phyloP scores from a whole-genome alignment of 2,797 vertebrate species.

The Chaetophractus vellerosus region DNA sequence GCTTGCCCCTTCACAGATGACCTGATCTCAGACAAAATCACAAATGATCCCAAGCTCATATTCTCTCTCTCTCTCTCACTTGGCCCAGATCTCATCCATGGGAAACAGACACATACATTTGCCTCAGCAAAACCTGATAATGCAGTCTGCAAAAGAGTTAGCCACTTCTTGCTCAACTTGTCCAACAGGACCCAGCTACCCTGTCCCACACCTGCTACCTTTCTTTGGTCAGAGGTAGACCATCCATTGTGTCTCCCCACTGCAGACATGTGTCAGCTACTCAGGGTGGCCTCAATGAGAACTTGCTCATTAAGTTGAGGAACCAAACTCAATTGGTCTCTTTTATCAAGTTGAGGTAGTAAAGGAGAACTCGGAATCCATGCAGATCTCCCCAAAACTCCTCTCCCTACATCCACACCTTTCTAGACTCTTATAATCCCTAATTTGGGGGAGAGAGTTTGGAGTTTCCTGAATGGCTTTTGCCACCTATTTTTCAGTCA shows the following conservation, averaged over 20 bases:
- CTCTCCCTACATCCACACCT: not conserved
- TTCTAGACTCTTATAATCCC: not conserved
- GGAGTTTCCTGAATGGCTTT: not conserved
- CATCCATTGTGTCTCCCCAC: too few relatives aligned
- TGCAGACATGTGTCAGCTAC: not conserved
- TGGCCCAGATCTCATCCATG: not conserved
- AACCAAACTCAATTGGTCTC: not conserved
- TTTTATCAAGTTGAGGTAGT: not conserved
- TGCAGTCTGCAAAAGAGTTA: not conserved
- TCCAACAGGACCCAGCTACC: accelerated
- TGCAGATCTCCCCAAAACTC: not conserved
- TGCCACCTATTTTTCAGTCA: slow-evolving; percentile 45
- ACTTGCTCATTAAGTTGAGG: not conserved
- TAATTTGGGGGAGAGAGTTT: not conserved
- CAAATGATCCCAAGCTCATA: not conserved
- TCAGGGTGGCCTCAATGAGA: not conserved
- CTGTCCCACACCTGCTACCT: not conserved
- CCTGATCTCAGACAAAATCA: not conserved
- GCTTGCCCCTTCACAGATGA: not conserved
- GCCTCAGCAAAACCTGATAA: not conserved
- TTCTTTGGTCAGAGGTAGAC: not conserved
- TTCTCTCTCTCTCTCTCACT: not conserved
- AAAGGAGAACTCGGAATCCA: not conserved
- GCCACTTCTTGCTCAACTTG: not conserved
- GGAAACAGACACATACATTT: not conserved